Base-by-base conservation (phyloP, 1,140 invertebrate genomes). In the Papilio machaon region DNA sequence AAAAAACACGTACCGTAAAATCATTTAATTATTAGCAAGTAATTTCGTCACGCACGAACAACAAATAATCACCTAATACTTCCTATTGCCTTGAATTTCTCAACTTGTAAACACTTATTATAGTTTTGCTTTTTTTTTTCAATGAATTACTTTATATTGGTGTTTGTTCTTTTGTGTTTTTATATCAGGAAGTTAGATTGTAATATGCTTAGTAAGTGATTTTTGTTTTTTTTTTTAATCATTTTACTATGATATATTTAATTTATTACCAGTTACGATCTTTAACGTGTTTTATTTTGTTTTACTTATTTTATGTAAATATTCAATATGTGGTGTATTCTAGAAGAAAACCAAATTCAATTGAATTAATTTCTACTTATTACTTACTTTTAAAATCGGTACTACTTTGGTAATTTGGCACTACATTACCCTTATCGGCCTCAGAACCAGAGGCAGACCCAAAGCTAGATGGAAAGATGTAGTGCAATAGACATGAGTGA, bases 201-300 rank as follows among this genome's bases (percentile, higher is more conserved):
- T 79, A 74, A 82, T 54, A 82, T 84, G 81, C 23, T 84, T 54
- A 82, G 81, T 84, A 38, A 84, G 83, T 80, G 77, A 47, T n/a
- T 46, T 43, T 23, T 23, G 10, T 49, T 70, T 43, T 43, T 43
- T 43, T 43, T 38, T 3, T 23, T n/a, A 3, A 67, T 13, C 79
- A 73, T 49, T 47, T 23, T 70, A 17, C n/a, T 82, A n/a, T 17
- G 19, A 52, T 38, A 1, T 2, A 52, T 52, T 17, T 52, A 52
- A 52, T 58, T 58, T 58, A n/a, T 17, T 58, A 58, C 17, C n/a
- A 58, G n/a, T 52, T 13, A 49, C 2, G 13, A 49, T 49, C 3
- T 52, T 52, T 52, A 5, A 17, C 17, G 6, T 17, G 17, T 15
- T 6, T 17, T 52, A 52, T 17, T 52, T 52, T 52, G 47, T 52